Conservation (phyloP, 2,888 invertebrate species). For the Eristalis tenax region DNA sequence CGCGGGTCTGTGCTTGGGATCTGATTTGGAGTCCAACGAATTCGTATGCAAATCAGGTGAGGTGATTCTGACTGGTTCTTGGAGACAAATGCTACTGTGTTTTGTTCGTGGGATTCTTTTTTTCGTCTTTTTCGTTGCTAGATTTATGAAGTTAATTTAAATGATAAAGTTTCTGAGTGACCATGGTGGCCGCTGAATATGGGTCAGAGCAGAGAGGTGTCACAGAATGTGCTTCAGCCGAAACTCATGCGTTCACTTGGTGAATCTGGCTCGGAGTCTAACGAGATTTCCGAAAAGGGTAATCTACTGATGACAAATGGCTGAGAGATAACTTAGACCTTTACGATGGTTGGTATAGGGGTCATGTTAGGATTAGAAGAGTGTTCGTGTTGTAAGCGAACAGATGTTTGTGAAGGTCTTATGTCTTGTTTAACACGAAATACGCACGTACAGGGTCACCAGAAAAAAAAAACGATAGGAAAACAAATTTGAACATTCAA, state of each 20-base stretch:
- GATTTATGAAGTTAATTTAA: slow-evolving; percentile 22
- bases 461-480: too few species aligned
- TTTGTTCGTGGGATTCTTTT: neutral
- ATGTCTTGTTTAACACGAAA: too few species aligned
- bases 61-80: neutral
- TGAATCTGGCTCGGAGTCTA: neutral
- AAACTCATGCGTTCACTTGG: neutral
- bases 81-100: slow-evolving; percentile 10
- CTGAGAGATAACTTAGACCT: neutral
- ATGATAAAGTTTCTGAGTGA: slow-evolving; percentile 17
- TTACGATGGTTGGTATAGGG: neutral
- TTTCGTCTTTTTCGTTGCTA: neutral
- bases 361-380: neutral
- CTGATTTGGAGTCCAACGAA: neutral
- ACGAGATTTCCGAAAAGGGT: neutral
- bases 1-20: neutral
- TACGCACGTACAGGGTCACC: too few species aligned
- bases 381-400: too few species aligned
- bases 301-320: neutral
- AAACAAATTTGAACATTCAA: too few species aligned
- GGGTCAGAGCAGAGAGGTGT: slow-evolving; percentile 5
- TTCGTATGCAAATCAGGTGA: slow-evolving; percentile 32
- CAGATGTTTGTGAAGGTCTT: too few species aligned
- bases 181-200: neutral
- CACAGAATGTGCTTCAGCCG: neutral